These are phyloP conservation scores for Paralichthys olivaceus DNA, from an alignment of 2,113 vertebrate genomes.

Conservation along the genomic window DNA sequence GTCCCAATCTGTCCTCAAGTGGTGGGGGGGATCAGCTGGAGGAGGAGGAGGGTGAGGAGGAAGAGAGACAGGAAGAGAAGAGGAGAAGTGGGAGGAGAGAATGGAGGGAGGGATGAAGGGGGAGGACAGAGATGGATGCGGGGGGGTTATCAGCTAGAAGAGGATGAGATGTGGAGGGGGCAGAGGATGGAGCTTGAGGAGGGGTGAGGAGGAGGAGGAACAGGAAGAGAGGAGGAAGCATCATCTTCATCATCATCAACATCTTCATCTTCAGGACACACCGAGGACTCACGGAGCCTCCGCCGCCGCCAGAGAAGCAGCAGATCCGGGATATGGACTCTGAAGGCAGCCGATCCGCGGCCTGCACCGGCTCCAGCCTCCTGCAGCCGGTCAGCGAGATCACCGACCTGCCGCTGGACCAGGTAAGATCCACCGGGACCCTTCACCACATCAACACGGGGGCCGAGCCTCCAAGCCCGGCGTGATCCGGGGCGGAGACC, in stretches of 20 bases:
- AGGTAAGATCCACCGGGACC: conserved; percentile 66
- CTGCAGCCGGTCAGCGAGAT: conserved; percentile 83
- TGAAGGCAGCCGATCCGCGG: conserved; percentile 66
- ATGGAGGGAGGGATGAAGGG: too few relatives aligned
- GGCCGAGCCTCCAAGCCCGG: conserved; percentile 22
- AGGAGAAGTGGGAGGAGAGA: too few relatives aligned
- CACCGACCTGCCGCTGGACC: conserved; percentile 81
- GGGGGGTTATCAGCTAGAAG: too few relatives aligned
- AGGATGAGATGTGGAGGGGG: neutral
- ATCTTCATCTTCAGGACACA: conserved; percentile 18
- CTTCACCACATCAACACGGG: neutral
- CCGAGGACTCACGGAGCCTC: conserved; percentile 50
- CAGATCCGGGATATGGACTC: conserved; percentile 75
- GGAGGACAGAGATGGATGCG: too few relatives aligned
- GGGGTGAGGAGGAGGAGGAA: conserved; percentile 26
- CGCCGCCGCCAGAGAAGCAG: conserved; percentile 47
- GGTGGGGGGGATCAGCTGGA: too few relatives aligned
- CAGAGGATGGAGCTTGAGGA: neutral
- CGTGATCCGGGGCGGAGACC: neutral
- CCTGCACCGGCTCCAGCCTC: conserved; percentile 81
- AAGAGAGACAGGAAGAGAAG: too few relatives aligned
- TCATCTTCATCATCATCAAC: too few relatives aligned
- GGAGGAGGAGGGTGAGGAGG: too few relatives aligned
- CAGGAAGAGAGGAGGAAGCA: conserved; percentile 36
- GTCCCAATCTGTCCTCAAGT: too few relatives aligned